Percentiles rank a stretch among this genome's conserved stretches.
phyloP scores from a whole-genome alignment of 2,113 vertebrate species.

The Ochotona curzoniae region DNA sequence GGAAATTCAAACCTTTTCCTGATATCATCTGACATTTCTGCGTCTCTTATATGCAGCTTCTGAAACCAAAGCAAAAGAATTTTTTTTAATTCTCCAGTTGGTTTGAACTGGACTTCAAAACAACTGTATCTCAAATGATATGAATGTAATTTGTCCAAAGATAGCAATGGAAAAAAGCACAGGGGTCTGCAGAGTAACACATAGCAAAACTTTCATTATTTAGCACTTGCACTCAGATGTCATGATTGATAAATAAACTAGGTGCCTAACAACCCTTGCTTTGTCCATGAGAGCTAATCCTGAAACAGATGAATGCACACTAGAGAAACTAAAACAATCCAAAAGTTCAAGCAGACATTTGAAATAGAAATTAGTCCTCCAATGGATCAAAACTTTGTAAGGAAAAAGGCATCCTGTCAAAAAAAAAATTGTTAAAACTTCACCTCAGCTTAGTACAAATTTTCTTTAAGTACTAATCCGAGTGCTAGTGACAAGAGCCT shows the following conservation, averaged over 20 bases:
- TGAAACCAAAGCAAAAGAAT: conserved; percentile 78
- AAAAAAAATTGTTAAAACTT: not conserved
- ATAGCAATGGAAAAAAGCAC: not conserved
- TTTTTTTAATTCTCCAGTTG: conserved; percentile 30
- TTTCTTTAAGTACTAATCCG: conserved; percentile 50
- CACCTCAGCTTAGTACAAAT: not conserved
- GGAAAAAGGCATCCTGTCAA: not conserved
- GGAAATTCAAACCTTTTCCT: conserved; percentile 94
- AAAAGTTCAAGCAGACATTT: not conserved
- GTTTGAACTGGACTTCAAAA: not conserved
- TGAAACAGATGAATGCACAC: conserved; percentile 44
- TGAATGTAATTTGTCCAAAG: conserved; percentile 48
- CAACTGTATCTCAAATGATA: conserved; percentile 55
- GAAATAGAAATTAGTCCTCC: conserved; percentile 57
- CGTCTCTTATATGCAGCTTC: conserved; percentile 67
- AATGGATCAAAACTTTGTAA: conserved; percentile 45
- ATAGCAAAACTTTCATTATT: not conserved
- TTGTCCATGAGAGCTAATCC: conserved; percentile 28
- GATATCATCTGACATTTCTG: conserved; percentile 91
- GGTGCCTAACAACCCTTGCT: not conserved
- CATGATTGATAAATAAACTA: not conserved
- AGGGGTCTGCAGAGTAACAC: not conserved
- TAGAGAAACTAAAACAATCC: not conserved
- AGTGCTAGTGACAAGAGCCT: not conserved
- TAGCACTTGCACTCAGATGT: not conserved